Base-by-base conservation (phyloP, 2,888 invertebrate genomes). In the Nomada goodeniana region DNA sequence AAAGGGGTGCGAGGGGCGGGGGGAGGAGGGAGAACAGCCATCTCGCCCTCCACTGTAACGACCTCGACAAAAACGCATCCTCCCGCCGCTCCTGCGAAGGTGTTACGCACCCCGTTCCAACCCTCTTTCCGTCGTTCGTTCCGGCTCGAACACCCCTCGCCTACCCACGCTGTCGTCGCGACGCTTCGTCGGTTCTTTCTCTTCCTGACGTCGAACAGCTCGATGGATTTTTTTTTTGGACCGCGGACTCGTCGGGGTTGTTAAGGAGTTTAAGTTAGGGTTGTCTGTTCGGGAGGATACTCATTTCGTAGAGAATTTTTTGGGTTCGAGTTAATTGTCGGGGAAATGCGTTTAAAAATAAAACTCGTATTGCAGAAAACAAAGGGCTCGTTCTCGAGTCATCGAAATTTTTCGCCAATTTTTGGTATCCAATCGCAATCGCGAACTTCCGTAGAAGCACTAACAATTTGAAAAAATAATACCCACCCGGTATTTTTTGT, bases 11-110 rank as follows among this genome's bases (percentile, higher is more conserved):
- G 68, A 64, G 53, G 53, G 78, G 68, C 63, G 53, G 53, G 78
- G 73, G 63, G 61, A 63, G 29, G 26, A 71, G 61, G 65, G 73
- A 71, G 68, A 80, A 79, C 80, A 78, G 59, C 63, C 72, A 75
- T 84, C 80, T 84, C 77, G 60, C 75, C 76, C 85, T 72, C 57
- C 64, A 7, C 36, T 50, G 53, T 72, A 69, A 71, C 78, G 69
- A 77, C 71, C 50, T 57, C 85, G 73, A 85, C 80, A 89, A 89
- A 89, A 89, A 89, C 80, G 81, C 87, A 82, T 85, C 86, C 74
- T 84, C 81, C 78, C 60, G 83, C 79, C 76, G 68, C 74, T 74
- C 63, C 29, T 23, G 10, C 63, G 70, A 76, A 88, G 85, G 80
- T 85, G 80, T 64, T 82, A 59, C 69, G 53, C 63, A 26, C 29